Base-by-base conservation (phyloP, 2,113 vertebrate species). In the Gallinago media region DNA sequence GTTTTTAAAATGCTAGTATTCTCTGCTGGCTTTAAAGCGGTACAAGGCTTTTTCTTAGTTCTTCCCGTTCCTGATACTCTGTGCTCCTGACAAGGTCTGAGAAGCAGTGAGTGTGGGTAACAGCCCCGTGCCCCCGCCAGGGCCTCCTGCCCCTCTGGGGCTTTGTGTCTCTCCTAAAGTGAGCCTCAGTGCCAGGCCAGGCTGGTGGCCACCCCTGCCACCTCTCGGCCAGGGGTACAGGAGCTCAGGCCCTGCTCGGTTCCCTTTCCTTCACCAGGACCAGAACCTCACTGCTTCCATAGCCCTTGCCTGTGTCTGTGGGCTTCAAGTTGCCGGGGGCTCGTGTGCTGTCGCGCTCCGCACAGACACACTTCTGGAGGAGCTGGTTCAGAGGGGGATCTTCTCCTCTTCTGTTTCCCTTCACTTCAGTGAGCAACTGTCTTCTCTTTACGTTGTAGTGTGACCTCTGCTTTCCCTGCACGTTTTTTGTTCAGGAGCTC, bases 1-100 rank as follows among this genome's bases (percentile, higher is more conserved):
- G 40, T 92, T 94, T 95, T 95, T 63, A 47, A 96, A 96, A 94
- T 62, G 83, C 80, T 80, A 42, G 32, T 63, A 36, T 7, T 46
- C 14, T 46, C 34, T 68, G 29, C 65, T 68, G 52, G 19, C 44
- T 86, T 97, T 97, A 80, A 95, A 96, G 82, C 42, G 89, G 61
- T 75, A 67, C 10, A 1, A 31, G 52, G 31, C 20, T 89, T 94
- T 96, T 89, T 80, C 59, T 93, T 52, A 59, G 6, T 21, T 84
- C 23, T 94, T 79, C 36, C 44, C 91, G 11, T 31, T 87, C 36
- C 55, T 85, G 61, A 18, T 44, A 31, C n/a, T 78, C 21, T 22
- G 19, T 38, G 25, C 11, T 70, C 47, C 40, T 80, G 46, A 61
- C 44, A 72, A 13, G 0, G 1, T 34, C 55, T n/a, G 40, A 44